Evolutionary conservation across 2,113 vertebrate species (phyloP), one percentile per base, ranked within the genome.

Genomic region (Athene noctua): DNA sequence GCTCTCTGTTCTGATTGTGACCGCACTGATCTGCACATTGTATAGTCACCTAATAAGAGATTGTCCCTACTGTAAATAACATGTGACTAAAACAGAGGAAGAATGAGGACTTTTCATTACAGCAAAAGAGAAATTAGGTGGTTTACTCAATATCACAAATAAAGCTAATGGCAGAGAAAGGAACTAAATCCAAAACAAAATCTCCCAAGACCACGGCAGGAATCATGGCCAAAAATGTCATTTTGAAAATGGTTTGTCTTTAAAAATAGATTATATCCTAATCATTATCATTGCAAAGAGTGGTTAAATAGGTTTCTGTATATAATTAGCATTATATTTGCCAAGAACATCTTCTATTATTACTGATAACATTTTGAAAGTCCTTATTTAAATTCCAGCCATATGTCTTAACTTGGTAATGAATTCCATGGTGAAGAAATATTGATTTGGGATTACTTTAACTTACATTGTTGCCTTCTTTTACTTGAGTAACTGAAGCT

Each of bases 381-480:
- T 83, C 81, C 17, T 94, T 0, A 0, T 82, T 94, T 88, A 78
- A 90, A 93, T 94, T 93, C 58, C 59, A 86, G 27, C 44, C 90
- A 74, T 92, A 83, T 92, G n/a, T 83, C 71, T 95, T 86, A 90
- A 80, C 62, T 72, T 90, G 46, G 30, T 77, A 93, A 90, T 80
- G n/a, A 92, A 93, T 88, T 93, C 55, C 38, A 74, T 32, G 5
- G 38, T 51, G 42, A 93, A 86, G 42, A 90, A 94, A 92, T 83
- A 88, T 78, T 95, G 84, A 91, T 92, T 87, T 92, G 46, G 46
- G 42, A 78, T 86, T 90, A 20, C n/a, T 91, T 88, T 79, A 79
- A 71, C 70, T 87, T 84, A 81, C 14, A 79, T 49, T 47, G 14
- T n/a, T 92, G 27, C 13, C 27, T 22, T 72, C 46, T 88, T 82